phyloP scores from a whole-genome alignment of 2,888 invertebrate genomes.

The Leptopilina syphax region DNA sequence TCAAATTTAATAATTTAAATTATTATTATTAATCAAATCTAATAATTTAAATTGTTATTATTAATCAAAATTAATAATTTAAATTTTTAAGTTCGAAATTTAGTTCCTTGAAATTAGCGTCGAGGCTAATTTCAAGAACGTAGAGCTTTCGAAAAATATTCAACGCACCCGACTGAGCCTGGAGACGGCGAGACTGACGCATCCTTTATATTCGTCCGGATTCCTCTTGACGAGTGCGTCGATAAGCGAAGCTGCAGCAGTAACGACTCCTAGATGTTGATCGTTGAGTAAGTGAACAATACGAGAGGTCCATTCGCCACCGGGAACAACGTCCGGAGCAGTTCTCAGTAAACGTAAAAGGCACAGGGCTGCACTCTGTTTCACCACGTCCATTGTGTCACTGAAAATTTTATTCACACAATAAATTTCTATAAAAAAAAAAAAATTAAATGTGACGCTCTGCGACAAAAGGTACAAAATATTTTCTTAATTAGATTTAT shows the following conservation, averaged over 20 bases:
- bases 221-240: slow-evolving; percentile 99
- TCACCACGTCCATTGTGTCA: slow-evolving; percentile 99
- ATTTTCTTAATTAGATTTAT: too few species aligned
- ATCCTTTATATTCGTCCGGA: slow-evolving; percentile 99
- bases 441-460: background rate
- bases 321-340: slow-evolving; percentile 96
- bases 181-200: slow-evolving; percentile 98
- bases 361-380: slow-evolving; percentile 99
- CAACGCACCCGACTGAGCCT: slow-evolving; percentile 89
- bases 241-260: slow-evolving; percentile 98
- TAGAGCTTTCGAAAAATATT: background rate
- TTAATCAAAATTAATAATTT: too few species aligned
- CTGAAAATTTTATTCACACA: slow-evolving; percentile 74
- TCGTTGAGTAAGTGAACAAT: slow-evolving; percentile 99
- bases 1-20: too few species aligned
- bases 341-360: slow-evolving; percentile 95
- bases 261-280: slow-evolving; percentile 99
- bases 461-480: too few species aligned
- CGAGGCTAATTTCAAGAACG: too few species aligned
- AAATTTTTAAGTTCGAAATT: too few species aligned
- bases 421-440: background rate
- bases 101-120: too few species aligned
- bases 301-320: slow-evolving; percentile 98
- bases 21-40: too few species aligned
- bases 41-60: too few species aligned